These are phyloP conservation scores for Battus philenor DNA, from an alignment of 1,140 invertebrate genomes.

Conservation along the genomic window DNA sequence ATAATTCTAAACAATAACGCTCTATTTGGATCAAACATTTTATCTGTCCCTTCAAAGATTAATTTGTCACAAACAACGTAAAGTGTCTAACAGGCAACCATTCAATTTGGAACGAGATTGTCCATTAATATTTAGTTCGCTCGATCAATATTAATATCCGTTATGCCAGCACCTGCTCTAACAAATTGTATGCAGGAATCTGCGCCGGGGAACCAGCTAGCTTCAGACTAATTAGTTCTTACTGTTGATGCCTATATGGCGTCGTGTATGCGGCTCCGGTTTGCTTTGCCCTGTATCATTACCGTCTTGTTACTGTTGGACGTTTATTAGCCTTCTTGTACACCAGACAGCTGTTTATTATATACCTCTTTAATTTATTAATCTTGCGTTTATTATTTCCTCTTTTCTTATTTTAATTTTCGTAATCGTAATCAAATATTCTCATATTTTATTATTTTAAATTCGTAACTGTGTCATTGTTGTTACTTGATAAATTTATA, in stretches of 20 bases:
- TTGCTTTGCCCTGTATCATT: constrained; percentile 8
- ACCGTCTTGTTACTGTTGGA: constrained; percentile 5
- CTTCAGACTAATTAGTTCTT: constrained; percentile 26
- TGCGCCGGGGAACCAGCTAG: constrained; percentile 16
- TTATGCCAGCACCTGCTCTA: constrained; percentile 5
- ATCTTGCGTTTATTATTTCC: neutral
- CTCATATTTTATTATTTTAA: too few relatives aligned
- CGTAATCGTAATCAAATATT: too few relatives aligned
- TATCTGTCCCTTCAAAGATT: too few relatives aligned
- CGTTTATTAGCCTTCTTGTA: constrained; percentile 3
- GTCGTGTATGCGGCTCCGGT: constrained; percentile 5
- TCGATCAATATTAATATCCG: constrained; percentile 10
- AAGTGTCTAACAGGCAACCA: neutral
- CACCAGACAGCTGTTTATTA: constrained; percentile 2
- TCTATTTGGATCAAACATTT: too few relatives aligned
- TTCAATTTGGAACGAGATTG: neutral
- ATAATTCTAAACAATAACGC: too few relatives aligned
- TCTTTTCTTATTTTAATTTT: too few relatives aligned
- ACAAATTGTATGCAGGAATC: constrained; percentile 12
- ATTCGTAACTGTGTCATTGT: too few relatives aligned
- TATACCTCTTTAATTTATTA: constrained; percentile 1
- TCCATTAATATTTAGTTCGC: constrained; percentile 10
- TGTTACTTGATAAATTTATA: too few relatives aligned
- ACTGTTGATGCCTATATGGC: constrained; percentile 21
- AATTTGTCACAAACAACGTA: too few relatives aligned